Conservation (phyloP, 2,113 vertebrate genomes). For the Zeus faber region DNA sequence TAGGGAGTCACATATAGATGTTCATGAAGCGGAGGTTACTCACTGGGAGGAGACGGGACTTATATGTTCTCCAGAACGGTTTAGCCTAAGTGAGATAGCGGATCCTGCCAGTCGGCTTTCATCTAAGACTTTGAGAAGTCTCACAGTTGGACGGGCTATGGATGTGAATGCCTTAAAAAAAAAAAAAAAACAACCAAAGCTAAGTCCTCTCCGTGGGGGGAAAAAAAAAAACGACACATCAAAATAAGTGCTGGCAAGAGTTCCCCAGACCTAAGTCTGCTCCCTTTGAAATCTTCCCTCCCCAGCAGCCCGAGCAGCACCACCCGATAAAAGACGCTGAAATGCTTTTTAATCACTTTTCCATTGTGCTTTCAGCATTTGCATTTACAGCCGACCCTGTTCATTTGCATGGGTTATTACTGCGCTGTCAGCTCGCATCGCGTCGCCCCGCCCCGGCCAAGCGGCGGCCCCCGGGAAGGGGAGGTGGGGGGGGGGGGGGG, state of each 20-base stretch:
- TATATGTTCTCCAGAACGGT: too few relatives aligned
- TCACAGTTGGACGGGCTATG: slow-evolving; percentile 28
- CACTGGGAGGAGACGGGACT: too few relatives aligned
- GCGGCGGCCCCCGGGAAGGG: slow-evolving; percentile 19
- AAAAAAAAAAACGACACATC: too few relatives aligned
- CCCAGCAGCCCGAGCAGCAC: slow-evolving; percentile 31
- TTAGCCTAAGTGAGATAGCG: slow-evolving; percentile 28
- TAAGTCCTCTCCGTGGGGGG: too few relatives aligned
- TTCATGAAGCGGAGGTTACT: too few relatives aligned
- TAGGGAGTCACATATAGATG: neutral
- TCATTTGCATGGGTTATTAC: slow-evolving; percentile 73
- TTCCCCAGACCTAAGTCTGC: slow-evolving; percentile 27
- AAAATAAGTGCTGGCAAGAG: slow-evolving; percentile 41
- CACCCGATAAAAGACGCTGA: slow-evolving; percentile 53
- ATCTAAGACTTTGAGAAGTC: slow-evolving; percentile 31
- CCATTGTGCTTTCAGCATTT: slow-evolving; percentile 66
- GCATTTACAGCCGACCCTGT: slow-evolving; percentile 57
- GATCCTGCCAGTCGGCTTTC: slow-evolving; percentile 31
- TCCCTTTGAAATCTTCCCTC: slow-evolving; percentile 46
- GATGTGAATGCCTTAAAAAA: slow-evolving; percentile 10
- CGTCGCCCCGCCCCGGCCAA: slow-evolving; percentile 29
- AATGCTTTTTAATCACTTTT: slow-evolving; percentile 68
- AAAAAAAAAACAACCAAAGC: slow-evolving; percentile 54
- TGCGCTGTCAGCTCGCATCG: slow-evolving; percentile 66
- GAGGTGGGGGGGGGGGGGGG: neutral